These are phyloP conservation scores for Gryllus longicercus DNA, from an alignment of 2,888 invertebrate genomes.

Conservation along the genomic window DNA sequence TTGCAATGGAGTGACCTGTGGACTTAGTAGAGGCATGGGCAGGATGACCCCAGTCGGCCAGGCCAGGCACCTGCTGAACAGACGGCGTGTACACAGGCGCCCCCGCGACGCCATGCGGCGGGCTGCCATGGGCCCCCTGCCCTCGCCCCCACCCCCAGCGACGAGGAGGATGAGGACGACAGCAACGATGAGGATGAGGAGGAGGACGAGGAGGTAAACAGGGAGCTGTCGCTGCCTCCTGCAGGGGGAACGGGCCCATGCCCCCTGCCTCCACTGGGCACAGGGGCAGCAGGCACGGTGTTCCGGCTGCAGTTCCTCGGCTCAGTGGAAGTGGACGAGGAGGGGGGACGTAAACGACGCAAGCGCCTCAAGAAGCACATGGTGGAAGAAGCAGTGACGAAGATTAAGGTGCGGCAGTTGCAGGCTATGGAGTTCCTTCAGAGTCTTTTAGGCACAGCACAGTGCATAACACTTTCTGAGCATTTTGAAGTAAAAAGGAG, in stretches of 20 bases:
- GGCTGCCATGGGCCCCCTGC: constrained; percentile 27
- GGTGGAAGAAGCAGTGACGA: constrained; percentile 83
- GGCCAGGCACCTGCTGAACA: constrained; percentile 19
- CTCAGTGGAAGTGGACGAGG: constrained; percentile 81
- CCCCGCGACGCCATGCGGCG: constrained; percentile 20
- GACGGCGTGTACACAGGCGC: constrained; percentile 17
- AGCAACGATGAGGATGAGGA: constrained; percentile 28
- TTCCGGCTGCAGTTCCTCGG: constrained; percentile 80
- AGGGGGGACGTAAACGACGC: constrained; percentile 64
- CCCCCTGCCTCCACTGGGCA: constrained; percentile 42
- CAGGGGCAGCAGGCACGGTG: constrained; percentile 61
- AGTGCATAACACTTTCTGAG: not conserved
- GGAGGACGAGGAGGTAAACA: constrained; percentile 28
- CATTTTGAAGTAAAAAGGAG: not conserved
- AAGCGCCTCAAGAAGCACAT: constrained; percentile 81
- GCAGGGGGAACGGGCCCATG: constrained; percentile 23
- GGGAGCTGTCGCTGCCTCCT: constrained; percentile 45
- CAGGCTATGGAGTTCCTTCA: not conserved
- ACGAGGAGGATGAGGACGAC: not conserved
- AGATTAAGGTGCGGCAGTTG: constrained; percentile 69
- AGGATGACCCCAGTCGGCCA: constrained; percentile 11
- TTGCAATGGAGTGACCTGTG: not conserved
- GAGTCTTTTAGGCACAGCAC: not conserved
- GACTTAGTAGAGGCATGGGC: constrained; percentile 18
- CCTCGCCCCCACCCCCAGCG: constrained; percentile 23